A percentile compares a stretch with the other conserved stretches of the same genome.
These are phyloP conservation scores for Phania funesta DNA, from an alignment of 2,888 invertebrate genomes.

Conservation along the genomic window DNA sequence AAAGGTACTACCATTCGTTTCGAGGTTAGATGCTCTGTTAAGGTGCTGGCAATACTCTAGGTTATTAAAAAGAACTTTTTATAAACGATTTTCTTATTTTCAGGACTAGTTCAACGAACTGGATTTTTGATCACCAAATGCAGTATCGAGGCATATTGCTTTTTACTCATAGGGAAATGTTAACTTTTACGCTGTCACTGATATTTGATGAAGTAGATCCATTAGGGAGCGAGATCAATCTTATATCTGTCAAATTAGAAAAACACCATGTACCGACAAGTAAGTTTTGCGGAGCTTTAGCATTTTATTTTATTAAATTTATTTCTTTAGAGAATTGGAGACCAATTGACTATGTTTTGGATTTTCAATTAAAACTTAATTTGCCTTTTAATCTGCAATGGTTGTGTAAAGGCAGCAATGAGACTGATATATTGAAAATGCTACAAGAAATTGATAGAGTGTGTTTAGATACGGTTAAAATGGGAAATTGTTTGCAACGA, in stretches of 20 bases:
- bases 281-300: conserved; percentile 31
- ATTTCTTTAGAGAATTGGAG: conserved; percentile 64
- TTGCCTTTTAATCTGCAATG: conserved; percentile 69
- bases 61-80: not conserved
- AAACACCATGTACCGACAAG: conserved; percentile 45
- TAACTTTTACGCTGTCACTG: conserved; percentile 64
- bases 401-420: conserved; percentile 62
- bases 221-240: conserved; percentile 65
- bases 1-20: conserved; percentile 47
- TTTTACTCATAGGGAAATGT: conserved; percentile 57
- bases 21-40: conserved; percentile 62
- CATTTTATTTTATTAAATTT: not conserved
- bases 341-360: conserved; percentile 70
- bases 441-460: conserved; percentile 69
- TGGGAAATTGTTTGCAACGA: conserved; percentile 63
- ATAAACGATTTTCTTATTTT: conserved; percentile 1
- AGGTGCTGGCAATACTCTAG: not conserved
- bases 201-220: conserved; percentile 68
- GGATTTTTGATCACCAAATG: conserved; percentile 73
- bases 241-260: conserved; percentile 59
- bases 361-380: conserved; percentile 72
- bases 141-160: conserved; percentile 60
- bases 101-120: conserved; percentile 67
- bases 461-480: conserved; percentile 62
- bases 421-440: conserved; percentile 64